These are phyloP conservation scores for Cataglyphis livida DNA, from an alignment of 2,888 invertebrate species.

Conservation along the genomic window DNA sequence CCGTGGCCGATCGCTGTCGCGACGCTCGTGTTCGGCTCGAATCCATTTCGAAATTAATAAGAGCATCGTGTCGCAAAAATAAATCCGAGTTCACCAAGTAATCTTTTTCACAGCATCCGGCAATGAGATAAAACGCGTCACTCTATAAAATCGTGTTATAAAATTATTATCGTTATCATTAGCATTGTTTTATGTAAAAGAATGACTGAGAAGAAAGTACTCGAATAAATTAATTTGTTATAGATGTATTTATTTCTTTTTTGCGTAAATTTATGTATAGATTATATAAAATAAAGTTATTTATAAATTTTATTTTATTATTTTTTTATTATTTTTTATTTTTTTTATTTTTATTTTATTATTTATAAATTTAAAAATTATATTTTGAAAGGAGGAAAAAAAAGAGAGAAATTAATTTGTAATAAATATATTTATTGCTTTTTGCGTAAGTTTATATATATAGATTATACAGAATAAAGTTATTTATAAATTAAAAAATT, in stretches of 20 bases:
- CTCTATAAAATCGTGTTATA: background rate
- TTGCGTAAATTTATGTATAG: background rate
- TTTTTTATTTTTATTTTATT: background rate
- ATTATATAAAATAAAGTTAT: background rate
- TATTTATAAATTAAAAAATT: background rate
- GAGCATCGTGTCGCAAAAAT: background rate
- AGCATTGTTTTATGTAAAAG: background rate
- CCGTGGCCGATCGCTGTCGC: conserved; percentile 60
- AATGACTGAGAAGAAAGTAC: background rate
- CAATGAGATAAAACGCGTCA: conserved; percentile 2
- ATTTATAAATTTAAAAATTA: background rate
- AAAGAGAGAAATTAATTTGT: background rate
- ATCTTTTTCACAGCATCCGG: background rate
- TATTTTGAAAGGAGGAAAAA: background rate
- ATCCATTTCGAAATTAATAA: conserved; percentile 15
- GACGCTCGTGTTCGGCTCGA: conserved; percentile 39
- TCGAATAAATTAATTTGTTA: background rate
- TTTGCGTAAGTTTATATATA: background rate
- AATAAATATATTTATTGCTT: background rate
- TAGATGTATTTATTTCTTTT: background rate
- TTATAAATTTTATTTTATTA: background rate
- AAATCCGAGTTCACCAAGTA: conserved; percentile 9
- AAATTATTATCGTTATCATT: background rate
- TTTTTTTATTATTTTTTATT: too few relatives aligned
- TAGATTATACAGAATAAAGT: background rate